These are phyloP conservation scores for Acanthiza pusilla DNA, from an alignment of 2,797 vertebrate genomes.

Conservation along the genomic window DNA sequence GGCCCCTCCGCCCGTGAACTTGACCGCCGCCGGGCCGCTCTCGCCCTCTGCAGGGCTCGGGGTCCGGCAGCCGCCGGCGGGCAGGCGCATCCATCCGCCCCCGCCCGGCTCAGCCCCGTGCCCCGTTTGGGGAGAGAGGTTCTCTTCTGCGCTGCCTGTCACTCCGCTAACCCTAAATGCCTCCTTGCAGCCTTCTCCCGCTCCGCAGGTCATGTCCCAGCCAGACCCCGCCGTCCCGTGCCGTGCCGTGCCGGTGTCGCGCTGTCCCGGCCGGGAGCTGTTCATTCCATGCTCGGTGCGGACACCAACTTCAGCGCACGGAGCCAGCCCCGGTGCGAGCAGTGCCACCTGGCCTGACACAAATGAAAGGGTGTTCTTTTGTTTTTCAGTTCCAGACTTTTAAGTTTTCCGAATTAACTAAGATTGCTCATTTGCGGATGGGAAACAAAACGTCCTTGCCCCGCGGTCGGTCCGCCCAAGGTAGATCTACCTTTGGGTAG, in stretches of 20 bases:
- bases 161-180: background rate
- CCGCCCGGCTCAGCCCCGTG: background rate
- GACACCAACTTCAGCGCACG: background rate
- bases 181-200: background rate
- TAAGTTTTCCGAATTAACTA: background rate
- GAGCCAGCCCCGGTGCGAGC: background rate
- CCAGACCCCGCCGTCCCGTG: background rate
- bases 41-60: background rate
- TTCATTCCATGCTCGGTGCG: background rate
- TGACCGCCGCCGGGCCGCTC: background rate
- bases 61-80: background rate
- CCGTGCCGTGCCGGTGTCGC: background rate
- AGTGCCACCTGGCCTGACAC: background rate
- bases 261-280: background rate
- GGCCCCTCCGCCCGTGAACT: background rate
- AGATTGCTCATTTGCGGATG: background rate
- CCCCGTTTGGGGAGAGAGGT: background rate
- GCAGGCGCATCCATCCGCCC: background rate
- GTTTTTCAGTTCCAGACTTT: background rate
- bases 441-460: background rate
- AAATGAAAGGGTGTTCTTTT: background rate
- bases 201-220: accelerated
- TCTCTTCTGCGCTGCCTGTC: background rate
- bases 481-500: background rate
- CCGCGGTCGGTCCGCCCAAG: background rate